Percentiles rank a stretch among this genome's conserved stretches.
These are phyloP conservation scores for Raja brachyura DNA, from an alignment of 2,113 vertebrate species.

Conservation along the genomic window DNA sequence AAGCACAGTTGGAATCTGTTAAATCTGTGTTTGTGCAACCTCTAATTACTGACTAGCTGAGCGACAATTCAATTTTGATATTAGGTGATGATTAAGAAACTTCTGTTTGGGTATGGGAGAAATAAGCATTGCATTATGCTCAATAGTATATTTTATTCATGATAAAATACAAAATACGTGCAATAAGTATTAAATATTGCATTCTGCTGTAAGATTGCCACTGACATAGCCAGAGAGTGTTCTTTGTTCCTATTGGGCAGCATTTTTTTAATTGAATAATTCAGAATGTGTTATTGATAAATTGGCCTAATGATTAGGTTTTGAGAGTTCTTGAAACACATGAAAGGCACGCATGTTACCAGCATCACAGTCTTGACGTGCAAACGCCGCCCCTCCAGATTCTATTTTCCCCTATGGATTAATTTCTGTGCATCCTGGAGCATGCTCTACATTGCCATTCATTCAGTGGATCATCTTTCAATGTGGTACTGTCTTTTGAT, in stretches of 20 bases:
- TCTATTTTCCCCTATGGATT: background rate
- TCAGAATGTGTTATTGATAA: background rate
- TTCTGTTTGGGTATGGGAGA: background rate
- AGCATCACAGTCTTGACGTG: background rate
- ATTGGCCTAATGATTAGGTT: background rate
- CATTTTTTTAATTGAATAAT: conserved; percentile 1
- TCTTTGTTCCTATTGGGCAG: background rate
- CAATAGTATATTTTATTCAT: background rate
- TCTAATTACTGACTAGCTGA: background rate
- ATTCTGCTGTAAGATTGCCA: background rate
- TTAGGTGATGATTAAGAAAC: background rate
- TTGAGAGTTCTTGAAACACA: background rate
- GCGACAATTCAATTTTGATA: background rate
- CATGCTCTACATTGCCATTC: background rate
- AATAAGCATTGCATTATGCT: background rate
- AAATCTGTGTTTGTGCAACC: background rate
- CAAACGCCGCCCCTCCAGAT: background rate
- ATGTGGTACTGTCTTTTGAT: background rate
- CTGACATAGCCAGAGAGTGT: background rate
- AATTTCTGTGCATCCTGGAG: background rate
- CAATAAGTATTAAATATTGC: background rate
- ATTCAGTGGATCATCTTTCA: background rate
- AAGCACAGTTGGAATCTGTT: background rate
- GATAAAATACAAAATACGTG: background rate
- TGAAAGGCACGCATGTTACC: background rate